Percentiles rank a stretch among this genome's conserved stretches.
Conservation (phyloP, 2,113 vertebrate species). For the Narcine bancroftii region DNA sequence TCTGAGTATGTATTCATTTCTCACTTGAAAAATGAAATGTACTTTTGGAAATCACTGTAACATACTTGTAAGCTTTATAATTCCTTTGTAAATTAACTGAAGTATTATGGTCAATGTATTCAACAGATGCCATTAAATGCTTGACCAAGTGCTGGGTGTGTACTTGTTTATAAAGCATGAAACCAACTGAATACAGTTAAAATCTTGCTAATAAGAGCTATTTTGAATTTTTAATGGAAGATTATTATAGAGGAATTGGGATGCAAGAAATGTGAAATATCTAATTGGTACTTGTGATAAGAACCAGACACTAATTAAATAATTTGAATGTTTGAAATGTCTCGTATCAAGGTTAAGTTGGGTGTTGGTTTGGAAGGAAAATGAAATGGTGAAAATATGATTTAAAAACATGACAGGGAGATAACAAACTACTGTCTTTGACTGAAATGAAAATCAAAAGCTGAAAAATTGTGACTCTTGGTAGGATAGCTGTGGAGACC, state of each 20-base stretch:
- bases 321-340: background rate
- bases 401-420: background rate
- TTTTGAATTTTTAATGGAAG: background rate
- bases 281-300: background rate
- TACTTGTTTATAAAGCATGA: constrained; percentile 1
- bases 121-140: constrained; percentile 35
- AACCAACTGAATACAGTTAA: background rate
- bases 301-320: background rate
- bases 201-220: background rate
- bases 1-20: constrained; percentile 35
- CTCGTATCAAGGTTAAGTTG: background rate
- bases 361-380: background rate
- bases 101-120: constrained; percentile 38
- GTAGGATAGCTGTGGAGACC: background rate
- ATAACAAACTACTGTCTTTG: too few species aligned
- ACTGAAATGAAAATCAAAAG: background rate
- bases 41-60: constrained; percentile 38
- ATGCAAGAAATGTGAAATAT: background rate
- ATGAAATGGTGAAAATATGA: background rate
- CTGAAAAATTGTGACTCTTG: background rate
- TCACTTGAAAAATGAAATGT: constrained; percentile 33
- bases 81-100: constrained; percentile 38
- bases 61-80: constrained; percentile 38
- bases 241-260: background rate
- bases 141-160: constrained; percentile 23